A percentile compares a stretch with the other conserved stretches of the same genome.
Evolutionary conservation across 2,113 vertebrate species (phyloP).

Genomic region (Mustela lutreola): DNA sequence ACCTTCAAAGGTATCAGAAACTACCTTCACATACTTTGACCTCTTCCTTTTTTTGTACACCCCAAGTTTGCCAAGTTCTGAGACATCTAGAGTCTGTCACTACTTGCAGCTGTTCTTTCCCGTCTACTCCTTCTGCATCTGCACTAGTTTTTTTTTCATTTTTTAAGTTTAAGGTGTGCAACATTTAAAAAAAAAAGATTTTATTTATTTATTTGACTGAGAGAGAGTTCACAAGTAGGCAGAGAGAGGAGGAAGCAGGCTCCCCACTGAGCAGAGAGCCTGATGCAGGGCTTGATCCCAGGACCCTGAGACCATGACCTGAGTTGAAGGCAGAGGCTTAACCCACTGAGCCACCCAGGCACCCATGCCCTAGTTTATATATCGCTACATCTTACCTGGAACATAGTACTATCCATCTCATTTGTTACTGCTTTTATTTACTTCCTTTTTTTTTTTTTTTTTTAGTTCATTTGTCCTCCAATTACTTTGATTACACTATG

Average conservation of each 20-base stretch:
- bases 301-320: no score
- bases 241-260: no score
- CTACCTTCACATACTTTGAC: not conserved
- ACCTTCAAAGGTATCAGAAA: not conserved
- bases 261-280: no score
- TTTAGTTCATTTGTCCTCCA: not conserved
- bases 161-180: no score
- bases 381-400: not conserved
- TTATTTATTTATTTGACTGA: no score
- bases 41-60: not conserved
- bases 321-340: no score
- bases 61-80: not conserved
- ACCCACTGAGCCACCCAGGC: no score
- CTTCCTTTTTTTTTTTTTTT: no score
- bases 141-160: not conserved
- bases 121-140: not conserved
- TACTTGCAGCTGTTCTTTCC: not conserved
- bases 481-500: not conserved
- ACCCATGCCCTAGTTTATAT: not conserved
- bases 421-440: not conserved
- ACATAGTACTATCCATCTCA: not conserved
- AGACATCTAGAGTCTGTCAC: not conserved
- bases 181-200: no score
- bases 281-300: no score
- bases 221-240: no score